These are phyloP conservation scores for Elysia chlorotica DNA, from an alignment of 1,140 invertebrate genomes.

Conservation along the genomic window DNA sequence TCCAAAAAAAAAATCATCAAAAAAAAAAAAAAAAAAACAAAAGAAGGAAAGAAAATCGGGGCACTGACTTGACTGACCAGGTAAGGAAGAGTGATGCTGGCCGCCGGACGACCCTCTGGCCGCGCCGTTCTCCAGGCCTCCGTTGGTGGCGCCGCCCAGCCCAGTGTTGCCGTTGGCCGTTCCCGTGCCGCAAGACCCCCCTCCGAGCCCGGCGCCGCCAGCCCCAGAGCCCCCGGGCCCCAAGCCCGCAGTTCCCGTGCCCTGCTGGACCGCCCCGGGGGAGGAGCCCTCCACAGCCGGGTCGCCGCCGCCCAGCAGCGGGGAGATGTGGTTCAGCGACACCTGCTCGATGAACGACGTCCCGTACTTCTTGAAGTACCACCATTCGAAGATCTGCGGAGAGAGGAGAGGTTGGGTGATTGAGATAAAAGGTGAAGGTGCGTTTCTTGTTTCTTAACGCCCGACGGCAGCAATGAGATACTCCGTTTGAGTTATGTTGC, in stretches of 20 bases:
- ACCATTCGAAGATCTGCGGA: conserved; percentile 95
- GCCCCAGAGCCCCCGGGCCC: too few relatives aligned
- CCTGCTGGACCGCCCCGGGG: too few relatives aligned
- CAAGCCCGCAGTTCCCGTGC: too few relatives aligned
- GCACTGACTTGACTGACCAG: conserved; percentile 23
- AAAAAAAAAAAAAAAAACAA: too few relatives aligned
- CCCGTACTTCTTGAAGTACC: conserved; percentile 99
- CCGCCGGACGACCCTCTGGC: too few relatives aligned
- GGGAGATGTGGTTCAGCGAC: conserved; percentile 90
- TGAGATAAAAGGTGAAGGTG: not conserved
- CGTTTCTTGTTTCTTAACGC: too few relatives aligned
- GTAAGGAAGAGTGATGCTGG: conserved; percentile 21
- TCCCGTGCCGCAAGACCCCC: not conserved
- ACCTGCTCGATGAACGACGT: conserved; percentile 98
- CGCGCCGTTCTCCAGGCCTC: conserved; percentile 17
- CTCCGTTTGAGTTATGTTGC: too few relatives aligned
- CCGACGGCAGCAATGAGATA: too few relatives aligned
- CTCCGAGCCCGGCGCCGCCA: conserved; percentile 64
- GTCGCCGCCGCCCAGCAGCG: too few relatives aligned
- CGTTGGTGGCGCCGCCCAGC: conserved; percentile 7
- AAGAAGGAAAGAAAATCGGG: too few relatives aligned
- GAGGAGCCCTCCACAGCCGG: too few relatives aligned
- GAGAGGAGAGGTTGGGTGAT: conserved; percentile 8
- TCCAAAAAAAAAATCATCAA: too few relatives aligned
- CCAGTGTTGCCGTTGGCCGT: conserved; percentile 6